Percentiles rank a stretch among this genome's conserved stretches.
These are phyloP conservation scores for Perognathus longimembris DNA, from an alignment of 2,113 vertebrate genomes.

Conservation along the genomic window DNA sequence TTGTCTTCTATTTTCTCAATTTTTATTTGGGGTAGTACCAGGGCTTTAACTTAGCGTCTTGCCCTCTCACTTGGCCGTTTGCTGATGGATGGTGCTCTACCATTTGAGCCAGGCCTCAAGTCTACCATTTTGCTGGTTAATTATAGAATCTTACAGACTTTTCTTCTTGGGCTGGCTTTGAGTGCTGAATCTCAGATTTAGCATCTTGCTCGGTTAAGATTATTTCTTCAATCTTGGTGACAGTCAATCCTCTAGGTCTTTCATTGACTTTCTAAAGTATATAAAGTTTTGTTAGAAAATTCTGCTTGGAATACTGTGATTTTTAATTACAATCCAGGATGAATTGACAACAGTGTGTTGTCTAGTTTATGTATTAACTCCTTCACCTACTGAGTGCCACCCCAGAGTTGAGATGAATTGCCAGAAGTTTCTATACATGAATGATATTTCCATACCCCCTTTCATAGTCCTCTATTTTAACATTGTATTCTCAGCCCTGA, in stretches of 20 bases:
- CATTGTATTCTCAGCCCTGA: neutral
- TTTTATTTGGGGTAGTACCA: too few species aligned
- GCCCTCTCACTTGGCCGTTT: too few species aligned
- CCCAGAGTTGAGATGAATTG: neutral
- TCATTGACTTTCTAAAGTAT: neutral
- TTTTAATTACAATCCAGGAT: neutral
- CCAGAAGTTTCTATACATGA: neutral
- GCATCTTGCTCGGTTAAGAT: too few species aligned
- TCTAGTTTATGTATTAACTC: too few species aligned
- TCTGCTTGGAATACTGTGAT: neutral
- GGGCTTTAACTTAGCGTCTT: too few species aligned
- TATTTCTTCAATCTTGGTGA: neutral
- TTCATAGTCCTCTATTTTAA: neutral
- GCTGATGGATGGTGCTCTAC: too few species aligned
- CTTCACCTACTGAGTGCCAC: neutral
- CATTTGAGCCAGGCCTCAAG: too few species aligned
- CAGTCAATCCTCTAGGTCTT: neutral
- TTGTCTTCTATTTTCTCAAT: neutral
- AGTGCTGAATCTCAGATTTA: too few species aligned
- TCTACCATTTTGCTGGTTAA: too few species aligned
- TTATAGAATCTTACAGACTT: too few species aligned
- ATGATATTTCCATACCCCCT: neutral
- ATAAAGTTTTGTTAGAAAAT: neutral
- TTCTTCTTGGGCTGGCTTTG: too few species aligned
- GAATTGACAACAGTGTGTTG: neutral